Evolutionary conservation across 2,113 vertebrate genomes (phyloP).

Genomic region (Scalopus aquaticus): DNA sequence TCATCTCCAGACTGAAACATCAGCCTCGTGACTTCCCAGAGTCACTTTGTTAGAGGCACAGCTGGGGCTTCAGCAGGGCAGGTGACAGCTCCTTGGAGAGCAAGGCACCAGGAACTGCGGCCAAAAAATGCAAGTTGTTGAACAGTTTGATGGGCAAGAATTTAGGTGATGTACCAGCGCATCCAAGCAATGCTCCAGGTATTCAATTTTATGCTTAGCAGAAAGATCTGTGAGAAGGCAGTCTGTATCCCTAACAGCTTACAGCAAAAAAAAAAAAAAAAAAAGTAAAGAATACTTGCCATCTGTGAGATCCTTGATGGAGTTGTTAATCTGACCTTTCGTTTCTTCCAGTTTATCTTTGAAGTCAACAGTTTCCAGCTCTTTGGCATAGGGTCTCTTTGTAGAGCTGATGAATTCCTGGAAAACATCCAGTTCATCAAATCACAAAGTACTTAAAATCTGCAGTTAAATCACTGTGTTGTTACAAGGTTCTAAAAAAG

Average conservation of each 20-base stretch:
- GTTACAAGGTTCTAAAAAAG: background rate
- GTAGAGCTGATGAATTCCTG: slow-evolving; percentile 88
- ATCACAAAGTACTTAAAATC: background rate
- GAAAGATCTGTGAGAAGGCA: background rate
- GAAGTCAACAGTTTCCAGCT: slow-evolving; percentile 87
- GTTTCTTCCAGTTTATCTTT: slow-evolving; percentile 87
- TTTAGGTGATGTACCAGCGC: background rate
- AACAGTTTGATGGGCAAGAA: background rate
- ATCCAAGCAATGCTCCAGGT: background rate
- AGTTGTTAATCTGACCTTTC: slow-evolving; percentile 86
- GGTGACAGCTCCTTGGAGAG: background rate
- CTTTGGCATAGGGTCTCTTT: slow-evolving; percentile 87
- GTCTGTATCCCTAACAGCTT: background rate
- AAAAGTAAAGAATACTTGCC: slow-evolving; percentile 77
- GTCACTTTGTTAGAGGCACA: background rate
- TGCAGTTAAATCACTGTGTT: too few relatives aligned
- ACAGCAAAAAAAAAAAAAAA: background rate
- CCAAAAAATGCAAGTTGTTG: background rate
- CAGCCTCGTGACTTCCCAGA: background rate
- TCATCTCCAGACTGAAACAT: background rate
- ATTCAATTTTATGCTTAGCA: background rate
- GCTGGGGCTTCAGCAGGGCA: background rate
- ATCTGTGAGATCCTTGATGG: slow-evolving; percentile 87
- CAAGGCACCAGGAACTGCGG: background rate
- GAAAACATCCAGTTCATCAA: slow-evolving; percentile 67